Evolutionary conservation across 2,888 invertebrate genomes (phyloP).

Genomic region (Camptogramma bilineatum): DNA sequence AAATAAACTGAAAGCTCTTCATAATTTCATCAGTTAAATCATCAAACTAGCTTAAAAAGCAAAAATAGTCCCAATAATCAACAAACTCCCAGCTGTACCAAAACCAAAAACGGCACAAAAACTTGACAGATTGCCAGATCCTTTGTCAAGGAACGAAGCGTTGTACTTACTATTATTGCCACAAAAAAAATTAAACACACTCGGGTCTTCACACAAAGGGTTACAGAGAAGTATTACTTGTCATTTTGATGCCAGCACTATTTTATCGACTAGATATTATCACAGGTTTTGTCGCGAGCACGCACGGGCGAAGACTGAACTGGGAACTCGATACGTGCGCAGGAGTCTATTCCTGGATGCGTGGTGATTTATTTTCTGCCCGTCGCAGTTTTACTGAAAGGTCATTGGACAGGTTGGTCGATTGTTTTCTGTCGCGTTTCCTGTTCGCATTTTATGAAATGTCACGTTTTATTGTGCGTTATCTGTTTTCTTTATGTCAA

Average conservation of each 20-base stretch:
- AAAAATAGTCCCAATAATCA: slow-evolving; percentile 11
- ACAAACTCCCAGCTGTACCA: slow-evolving; percentile 18
- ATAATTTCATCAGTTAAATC: background rate
- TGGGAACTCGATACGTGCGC: slow-evolving; percentile 77
- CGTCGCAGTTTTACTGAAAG: slow-evolving; percentile 81
- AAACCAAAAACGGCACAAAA: slow-evolving; percentile 18
- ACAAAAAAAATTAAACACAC: slow-evolving; percentile 66
- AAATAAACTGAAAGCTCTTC: too few relatives aligned
- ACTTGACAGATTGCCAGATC: slow-evolving; percentile 38
- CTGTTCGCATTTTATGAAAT: slow-evolving; percentile 35
- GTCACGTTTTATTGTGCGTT: slow-evolving; percentile 24
- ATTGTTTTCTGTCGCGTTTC: slow-evolving; percentile 56
- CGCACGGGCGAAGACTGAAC: slow-evolving; percentile 67
- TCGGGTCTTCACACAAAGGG: slow-evolving; percentile 64
- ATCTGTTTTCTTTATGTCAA: slow-evolving; percentile 4
- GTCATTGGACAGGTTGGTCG: slow-evolving; percentile 77
- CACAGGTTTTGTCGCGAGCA: slow-evolving; percentile 67
- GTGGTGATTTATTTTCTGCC: slow-evolving; percentile 65
- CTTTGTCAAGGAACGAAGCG: slow-evolving; percentile 53
- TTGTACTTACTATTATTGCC: slow-evolving; percentile 72
- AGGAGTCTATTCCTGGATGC: slow-evolving; percentile 74
- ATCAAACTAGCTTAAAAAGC: slow-evolving; percentile 15
- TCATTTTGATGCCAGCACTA: slow-evolving; percentile 69
- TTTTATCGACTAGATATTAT: slow-evolving; percentile 72
- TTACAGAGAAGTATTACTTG: slow-evolving; percentile 68